Percentiles rank a stretch among this genome's conserved stretches.
Conservation (phyloP, 1,140 invertebrate genomes). For the Pseudoatta argentina region DNA sequence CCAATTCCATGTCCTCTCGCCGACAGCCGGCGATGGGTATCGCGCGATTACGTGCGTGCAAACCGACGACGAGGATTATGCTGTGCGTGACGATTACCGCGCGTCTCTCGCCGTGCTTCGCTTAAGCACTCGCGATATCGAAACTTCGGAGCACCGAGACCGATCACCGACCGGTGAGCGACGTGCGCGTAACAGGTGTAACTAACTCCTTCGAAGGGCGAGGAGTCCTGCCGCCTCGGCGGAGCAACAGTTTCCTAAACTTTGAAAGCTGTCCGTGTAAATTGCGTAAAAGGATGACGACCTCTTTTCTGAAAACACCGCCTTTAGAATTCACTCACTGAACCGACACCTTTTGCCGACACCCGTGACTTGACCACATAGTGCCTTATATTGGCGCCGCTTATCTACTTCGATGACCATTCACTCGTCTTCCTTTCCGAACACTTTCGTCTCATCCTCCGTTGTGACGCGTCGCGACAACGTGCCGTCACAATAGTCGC, state of each 20-base stretch:
- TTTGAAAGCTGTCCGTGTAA: constrained; percentile 16
- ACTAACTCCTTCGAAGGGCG: constrained; percentile 22
- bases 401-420: constrained; percentile 6
- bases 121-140: neutral
- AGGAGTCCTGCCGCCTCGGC: neutral
- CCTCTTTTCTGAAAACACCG: neutral
- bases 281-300: constrained; percentile 9
- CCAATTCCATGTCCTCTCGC: constrained; percentile 48
- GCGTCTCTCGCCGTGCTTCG: constrained; percentile 1
- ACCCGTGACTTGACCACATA: neutral
- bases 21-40: constrained; percentile 26
- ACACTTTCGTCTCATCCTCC: constrained; percentile 6
- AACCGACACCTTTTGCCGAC: constrained; percentile 5
- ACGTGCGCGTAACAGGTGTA: constrained; percentile 72
- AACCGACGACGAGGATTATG: constrained; percentile 49
- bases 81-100: constrained; percentile 45
- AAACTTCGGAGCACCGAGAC: neutral
- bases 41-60: constrained; percentile 57
- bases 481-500: neutral
- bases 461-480: neutral
- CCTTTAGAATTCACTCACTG: constrained; percentile 38
- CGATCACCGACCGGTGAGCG: constrained; percentile 6
- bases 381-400: neutral
- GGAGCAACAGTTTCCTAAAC: constrained; percentile 40
- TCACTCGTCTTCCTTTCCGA: no score